phyloP scores from a whole-genome alignment of 2,797 vertebrate species.

The Propithecus perrieri region DNA sequence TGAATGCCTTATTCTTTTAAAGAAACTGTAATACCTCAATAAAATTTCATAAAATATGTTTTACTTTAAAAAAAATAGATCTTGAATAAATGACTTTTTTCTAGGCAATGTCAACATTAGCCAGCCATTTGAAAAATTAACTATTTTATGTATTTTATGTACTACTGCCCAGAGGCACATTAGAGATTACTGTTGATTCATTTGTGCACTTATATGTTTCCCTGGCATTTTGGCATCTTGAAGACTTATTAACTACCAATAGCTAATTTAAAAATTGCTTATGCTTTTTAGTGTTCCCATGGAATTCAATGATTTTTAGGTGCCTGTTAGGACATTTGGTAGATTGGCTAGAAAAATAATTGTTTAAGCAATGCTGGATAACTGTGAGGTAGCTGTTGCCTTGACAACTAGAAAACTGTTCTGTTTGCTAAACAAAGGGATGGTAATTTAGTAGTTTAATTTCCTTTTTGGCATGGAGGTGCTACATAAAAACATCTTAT shows the following conservation, averaged over 20 bases:
- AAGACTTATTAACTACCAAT: conserved; percentile 13
- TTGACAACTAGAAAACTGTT: conserved; percentile 66
- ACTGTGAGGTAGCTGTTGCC: conserved; percentile 64
- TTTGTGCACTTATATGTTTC: conserved; percentile 16
- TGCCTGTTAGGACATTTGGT: conserved; percentile 43
- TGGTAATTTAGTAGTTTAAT: conserved; percentile 67
- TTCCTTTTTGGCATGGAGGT: conserved; percentile 53
- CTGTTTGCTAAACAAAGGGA: conserved; percentile 70
- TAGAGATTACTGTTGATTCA: conserved; percentile 12
- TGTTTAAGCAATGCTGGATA: conserved; percentile 51
- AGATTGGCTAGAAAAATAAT: conserved; percentile 64
- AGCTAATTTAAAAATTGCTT: conserved; percentile 51
- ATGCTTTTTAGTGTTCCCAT: conserved; percentile 33
- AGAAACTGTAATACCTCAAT: background rate
- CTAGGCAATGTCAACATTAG: background rate
- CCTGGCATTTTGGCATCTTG: conserved; percentile 48
- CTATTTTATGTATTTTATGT: background rate
- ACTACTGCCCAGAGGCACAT: background rate
- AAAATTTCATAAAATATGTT: background rate
- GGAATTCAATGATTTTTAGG: conserved; percentile 34
- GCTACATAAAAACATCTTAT: conserved; percentile 46
- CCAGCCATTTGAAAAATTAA: background rate
- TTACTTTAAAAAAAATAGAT: conserved; percentile 37
- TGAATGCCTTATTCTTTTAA: background rate
- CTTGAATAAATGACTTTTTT: conserved; percentile 51